Conservation (phyloP, 2,888 invertebrate genomes). For the Cryptocephalus moraei region DNA sequence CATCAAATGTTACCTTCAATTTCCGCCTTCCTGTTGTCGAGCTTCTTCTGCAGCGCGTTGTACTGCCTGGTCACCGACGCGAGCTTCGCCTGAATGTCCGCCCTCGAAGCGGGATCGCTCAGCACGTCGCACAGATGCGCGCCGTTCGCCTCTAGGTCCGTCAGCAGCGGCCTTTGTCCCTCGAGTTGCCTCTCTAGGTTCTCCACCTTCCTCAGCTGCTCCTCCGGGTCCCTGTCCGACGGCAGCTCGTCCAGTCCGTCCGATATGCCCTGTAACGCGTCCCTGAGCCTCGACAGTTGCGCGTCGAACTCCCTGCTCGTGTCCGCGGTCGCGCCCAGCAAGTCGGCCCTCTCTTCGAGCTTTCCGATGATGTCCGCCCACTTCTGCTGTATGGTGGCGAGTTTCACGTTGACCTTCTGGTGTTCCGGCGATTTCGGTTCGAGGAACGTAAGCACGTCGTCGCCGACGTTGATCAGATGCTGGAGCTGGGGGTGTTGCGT, state of each 20-base stretch:
- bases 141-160: constrained; percentile 86
- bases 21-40: constrained; percentile 83
- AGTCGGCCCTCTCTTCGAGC: constrained; percentile 80
- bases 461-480: constrained; percentile 73
- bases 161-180: constrained; percentile 76
- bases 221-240: constrained; percentile 72
- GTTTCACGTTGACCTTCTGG: constrained; percentile 57
- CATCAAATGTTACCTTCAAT: constrained; percentile 51
- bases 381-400: constrained; percentile 58
- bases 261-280: constrained; percentile 78
- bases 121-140: constrained; percentile 76
- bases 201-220: constrained; percentile 78
- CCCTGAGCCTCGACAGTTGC: constrained; percentile 68
- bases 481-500: constrained; percentile 84
- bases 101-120: constrained; percentile 80
- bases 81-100: constrained; percentile 84
- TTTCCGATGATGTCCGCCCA: constrained; percentile 74
- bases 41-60: constrained; percentile 77
- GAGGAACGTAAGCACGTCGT: constrained; percentile 54
- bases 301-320: constrained; percentile 90
- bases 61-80: constrained; percentile 80
- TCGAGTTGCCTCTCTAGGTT: constrained; percentile 80
- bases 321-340: constrained; percentile 83
- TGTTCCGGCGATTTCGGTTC: constrained; percentile 49
- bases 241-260: constrained; percentile 79